phyloP scores from a whole-genome alignment of 1,140 invertebrate species.

The Caenorhabditis briggsae region DNA sequence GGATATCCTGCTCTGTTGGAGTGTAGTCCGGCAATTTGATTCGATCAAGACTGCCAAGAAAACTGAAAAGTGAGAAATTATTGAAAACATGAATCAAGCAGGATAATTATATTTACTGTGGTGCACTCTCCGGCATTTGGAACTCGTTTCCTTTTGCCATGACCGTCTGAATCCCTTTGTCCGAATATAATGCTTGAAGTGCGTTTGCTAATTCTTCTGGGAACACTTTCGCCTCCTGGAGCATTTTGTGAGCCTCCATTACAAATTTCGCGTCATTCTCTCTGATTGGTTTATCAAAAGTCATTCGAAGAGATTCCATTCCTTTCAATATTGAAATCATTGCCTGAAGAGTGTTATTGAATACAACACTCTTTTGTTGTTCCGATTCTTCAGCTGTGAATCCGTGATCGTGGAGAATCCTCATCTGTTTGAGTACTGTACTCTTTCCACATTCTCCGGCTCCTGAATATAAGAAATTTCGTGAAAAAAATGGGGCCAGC shows the following conservation, averaged over 20 bases:
- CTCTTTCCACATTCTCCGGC: constrained; percentile 76
- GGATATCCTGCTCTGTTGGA: constrained; percentile 96
- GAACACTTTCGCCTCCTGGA: constrained; percentile 76
- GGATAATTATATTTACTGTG: constrained; percentile 84
- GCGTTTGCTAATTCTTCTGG: constrained; percentile 71
- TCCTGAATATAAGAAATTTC: constrained; percentile 65
- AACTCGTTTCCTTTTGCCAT: constrained; percentile 79
- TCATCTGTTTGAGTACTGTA: constrained; percentile 77
- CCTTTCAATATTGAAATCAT: constrained; percentile 64
- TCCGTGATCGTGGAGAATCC: constrained; percentile 91
- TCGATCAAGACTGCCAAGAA: constrained; percentile 89
- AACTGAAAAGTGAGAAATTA: constrained; percentile 85
- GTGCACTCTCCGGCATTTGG: constrained; percentile 80
- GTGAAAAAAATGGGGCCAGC: neutral
- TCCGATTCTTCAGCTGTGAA: constrained; percentile 92
- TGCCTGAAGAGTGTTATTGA: constrained; percentile 84
- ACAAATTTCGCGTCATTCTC: constrained; percentile 64
- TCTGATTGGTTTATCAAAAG: constrained; percentile 59
- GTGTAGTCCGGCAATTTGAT: constrained; percentile 91
- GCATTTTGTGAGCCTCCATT: constrained; percentile 73
- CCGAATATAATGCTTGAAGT: constrained; percentile 78
- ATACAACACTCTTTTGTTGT: constrained; percentile 91
- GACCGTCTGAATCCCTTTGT: constrained; percentile 78
- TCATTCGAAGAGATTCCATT: constrained; percentile 61
- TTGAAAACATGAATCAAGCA: constrained; percentile 88